These are phyloP conservation scores for Fregata magnificens DNA, from an alignment of 2,113 vertebrate genomes.

Conservation along the genomic window DNA sequence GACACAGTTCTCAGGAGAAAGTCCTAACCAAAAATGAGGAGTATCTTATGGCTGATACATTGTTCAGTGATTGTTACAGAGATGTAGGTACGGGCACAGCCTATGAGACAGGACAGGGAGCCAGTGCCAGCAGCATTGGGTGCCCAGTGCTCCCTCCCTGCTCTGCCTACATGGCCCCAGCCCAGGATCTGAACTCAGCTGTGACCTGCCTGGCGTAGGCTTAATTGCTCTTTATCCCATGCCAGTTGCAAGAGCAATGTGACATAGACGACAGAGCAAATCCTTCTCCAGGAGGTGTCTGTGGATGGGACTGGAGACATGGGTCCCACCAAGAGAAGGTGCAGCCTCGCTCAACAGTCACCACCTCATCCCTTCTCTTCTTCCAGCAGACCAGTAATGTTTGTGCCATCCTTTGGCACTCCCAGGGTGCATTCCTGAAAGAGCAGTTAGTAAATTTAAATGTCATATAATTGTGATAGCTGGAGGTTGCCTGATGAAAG, in stretches of 20 bases:
- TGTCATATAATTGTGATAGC: background rate
- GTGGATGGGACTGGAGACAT: background rate
- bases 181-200: background rate
- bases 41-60: background rate
- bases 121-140: accelerated
- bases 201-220: background rate
- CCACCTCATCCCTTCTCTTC: background rate
- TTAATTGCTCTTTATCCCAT: background rate
- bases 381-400: background rate
- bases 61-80: background rate
- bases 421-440: background rate
- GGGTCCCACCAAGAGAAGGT: background rate
- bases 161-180: background rate
- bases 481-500: background rate
- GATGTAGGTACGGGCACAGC: background rate
- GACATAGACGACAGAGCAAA: background rate
- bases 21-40: background rate
- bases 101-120: background rate
- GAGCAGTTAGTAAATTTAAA: background rate
- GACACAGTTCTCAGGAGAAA: background rate
- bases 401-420: background rate
- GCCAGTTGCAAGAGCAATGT: background rate
- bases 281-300: background rate
- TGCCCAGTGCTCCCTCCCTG: background rate
- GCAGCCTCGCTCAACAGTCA: accelerated